Percentiles rank a stretch among this genome's conserved stretches.
These are phyloP conservation scores for Amphimallon solstitiale DNA, from an alignment of 2,888 invertebrate species.

Conservation along the genomic window DNA sequence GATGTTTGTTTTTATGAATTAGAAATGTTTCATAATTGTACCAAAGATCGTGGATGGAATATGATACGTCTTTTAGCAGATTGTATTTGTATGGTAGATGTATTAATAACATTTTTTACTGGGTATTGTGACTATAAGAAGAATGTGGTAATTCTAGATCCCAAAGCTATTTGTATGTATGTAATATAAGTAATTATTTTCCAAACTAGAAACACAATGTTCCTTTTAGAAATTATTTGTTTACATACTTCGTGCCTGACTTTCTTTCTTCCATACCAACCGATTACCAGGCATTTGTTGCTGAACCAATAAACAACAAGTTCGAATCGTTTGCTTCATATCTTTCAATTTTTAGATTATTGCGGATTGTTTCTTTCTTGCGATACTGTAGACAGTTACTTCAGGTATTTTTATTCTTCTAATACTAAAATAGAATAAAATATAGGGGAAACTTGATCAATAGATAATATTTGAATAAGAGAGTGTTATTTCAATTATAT, in stretches of 20 bases:
- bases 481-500: too few species aligned
- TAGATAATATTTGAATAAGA: too few species aligned
- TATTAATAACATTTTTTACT: constrained; percentile 35
- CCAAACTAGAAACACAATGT: constrained; percentile 10
- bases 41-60: constrained; percentile 24
- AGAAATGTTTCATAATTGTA: constrained; percentile 28
- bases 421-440: too few species aligned
- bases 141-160: constrained; percentile 33
- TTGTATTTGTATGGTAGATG: constrained; percentile 36
- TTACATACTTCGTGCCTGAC: constrained; percentile 36
- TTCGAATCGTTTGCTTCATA: constrained; percentile 1
- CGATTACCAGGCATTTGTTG: constrained; percentile 11
- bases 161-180: constrained; percentile 34
- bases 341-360: constrained; percentile 22
- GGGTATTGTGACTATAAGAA: constrained; percentile 39
- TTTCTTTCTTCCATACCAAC: constrained; percentile 39
- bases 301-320: not conserved
- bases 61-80: constrained; percentile 23
- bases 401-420: not conserved
- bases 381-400: constrained; percentile 27
- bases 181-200: constrained; percentile 22
- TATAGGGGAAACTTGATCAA: too few species aligned
- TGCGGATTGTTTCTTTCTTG: constrained; percentile 27
- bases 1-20: constrained; percentile 32
- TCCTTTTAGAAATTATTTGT: constrained; percentile 32